Base-by-base conservation (phyloP, 2,113 vertebrate genomes). In the Larimichthys crocea region DNA sequence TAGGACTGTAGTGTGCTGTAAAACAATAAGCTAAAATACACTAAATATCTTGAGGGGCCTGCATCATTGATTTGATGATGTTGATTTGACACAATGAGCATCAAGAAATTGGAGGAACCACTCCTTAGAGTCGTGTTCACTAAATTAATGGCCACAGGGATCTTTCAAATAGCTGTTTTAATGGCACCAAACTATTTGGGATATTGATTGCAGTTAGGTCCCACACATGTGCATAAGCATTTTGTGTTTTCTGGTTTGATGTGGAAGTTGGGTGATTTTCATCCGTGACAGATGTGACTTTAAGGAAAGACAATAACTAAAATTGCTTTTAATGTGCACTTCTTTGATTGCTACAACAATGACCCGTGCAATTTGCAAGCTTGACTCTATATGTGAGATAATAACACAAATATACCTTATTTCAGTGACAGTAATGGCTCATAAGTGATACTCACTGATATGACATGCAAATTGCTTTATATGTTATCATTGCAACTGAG, bases 361-460 rank as follows among this genome's bases (percentile, higher is more conserved):
- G 65, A 80, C 53, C 74, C 2, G 0, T 55, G 65, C 81, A 74
- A 73, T 84, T 85, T 80, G 26, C 35, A 85, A 72, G 68, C 82
- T 76, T 70, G 71, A 76, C 74, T 84, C 40, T 11, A 55, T 9
- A 2, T 66, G 63, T 84, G 73, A 83, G 83, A 70, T 76, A 89
- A 83, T 85, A 64, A 75, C 64, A 48, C 69, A 80, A 77, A 83
- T 72, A 19, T 74, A 74, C 64, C 83, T 78, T 70, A 73, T 90
- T 84, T 82, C 57, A 82, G 44, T 72, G 87, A 90, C 80, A 83
- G 80, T 91, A 92, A 91, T 91, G 89, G 88, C 75, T 82, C 59
- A 56, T 85, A 87, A 88, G 77, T 88, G 89, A 89, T 83, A 70
- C 76, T 79, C 73, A 56, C 60, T 76, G 82, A 80, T 73, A 49